These are phyloP conservation scores for Nerophis lumbriciformis DNA, from an alignment of 2,113 vertebrate species.

Conservation along the genomic window DNA sequence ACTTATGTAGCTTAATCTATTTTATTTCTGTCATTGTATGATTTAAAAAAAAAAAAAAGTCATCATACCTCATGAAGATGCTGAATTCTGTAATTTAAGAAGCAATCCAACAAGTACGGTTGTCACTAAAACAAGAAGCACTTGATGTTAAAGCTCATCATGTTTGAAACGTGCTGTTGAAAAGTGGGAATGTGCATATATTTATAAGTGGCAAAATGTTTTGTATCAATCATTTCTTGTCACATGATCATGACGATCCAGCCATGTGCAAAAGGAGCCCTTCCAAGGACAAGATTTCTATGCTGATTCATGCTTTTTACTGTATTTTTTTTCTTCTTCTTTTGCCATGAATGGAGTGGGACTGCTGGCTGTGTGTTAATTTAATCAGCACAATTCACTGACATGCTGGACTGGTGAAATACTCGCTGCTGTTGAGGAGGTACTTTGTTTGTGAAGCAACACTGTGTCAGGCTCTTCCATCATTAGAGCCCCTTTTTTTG, in stretches of 20 bases:
- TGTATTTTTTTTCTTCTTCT: constrained; percentile 80
- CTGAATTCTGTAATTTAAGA: constrained; percentile 73
- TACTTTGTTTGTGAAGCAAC: constrained; percentile 82
- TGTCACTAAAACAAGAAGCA: constrained; percentile 51
- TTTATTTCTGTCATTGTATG: constrained; percentile 58
- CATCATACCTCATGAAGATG: constrained; percentile 86
- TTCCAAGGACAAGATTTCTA: constrained; percentile 81
- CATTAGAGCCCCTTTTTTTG: constrained; percentile 66
- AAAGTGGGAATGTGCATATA: constrained; percentile 92
- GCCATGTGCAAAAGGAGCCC: constrained; percentile 78
- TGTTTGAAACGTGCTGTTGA: constrained; percentile 73
- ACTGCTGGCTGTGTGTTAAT: constrained; percentile 97
- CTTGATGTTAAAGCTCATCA: constrained; percentile 41
- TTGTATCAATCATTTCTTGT: constrained; percentile 35
- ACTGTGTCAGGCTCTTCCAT: constrained; percentile 80
- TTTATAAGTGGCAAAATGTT: constrained; percentile 83
- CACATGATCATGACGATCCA: constrained; percentile 58
- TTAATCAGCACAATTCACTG: constrained; percentile 99
- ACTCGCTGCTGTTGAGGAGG: constrained; percentile 86
- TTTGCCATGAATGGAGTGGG: constrained; percentile 98
- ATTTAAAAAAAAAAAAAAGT: constrained; percentile 83
- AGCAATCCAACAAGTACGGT: constrained; percentile 57
- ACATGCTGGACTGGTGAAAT: constrained; percentile 98
- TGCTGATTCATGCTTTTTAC: constrained; percentile 92
- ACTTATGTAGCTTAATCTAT: constrained; percentile 87